Conservation (phyloP, 2,113 vertebrate genomes). For the Microcebus tavaratra region DNA sequence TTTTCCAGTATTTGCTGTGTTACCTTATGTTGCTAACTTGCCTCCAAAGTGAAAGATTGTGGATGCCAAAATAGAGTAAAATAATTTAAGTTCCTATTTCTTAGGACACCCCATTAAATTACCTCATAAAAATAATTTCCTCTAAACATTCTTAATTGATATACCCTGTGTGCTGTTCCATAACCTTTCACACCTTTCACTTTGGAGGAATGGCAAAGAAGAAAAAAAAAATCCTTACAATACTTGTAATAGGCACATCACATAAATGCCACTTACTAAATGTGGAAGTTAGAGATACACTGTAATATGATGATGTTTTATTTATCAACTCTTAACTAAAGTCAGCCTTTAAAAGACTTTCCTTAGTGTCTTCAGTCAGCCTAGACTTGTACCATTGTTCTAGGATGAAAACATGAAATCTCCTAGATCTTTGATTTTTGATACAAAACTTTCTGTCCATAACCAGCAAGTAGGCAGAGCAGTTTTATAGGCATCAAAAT, state of each 20-base stretch:
- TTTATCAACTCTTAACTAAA: constrained; percentile 37
- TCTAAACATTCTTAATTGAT: not conserved
- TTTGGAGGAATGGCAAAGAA: constrained; percentile 57
- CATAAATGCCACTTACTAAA: constrained; percentile 44
- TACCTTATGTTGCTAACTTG: constrained; percentile 26
- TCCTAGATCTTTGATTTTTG: constrained; percentile 7
- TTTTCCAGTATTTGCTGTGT: constrained; percentile 35
- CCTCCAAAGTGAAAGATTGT: constrained; percentile 46
- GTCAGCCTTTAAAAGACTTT: constrained; percentile 13
- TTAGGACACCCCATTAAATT: not conserved
- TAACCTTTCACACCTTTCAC: constrained; percentile 42
- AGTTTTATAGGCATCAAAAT: not conserved
- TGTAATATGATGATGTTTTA: constrained; percentile 7
- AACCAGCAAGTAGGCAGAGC: not conserved
- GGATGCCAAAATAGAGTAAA: constrained; percentile 2
- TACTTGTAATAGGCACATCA: constrained; percentile 41
- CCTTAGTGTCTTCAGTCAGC: not conserved
- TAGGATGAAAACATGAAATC: constrained; percentile 20
- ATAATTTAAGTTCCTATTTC: constrained; percentile 6
- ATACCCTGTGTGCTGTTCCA: not conserved
- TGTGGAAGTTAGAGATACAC: constrained; percentile 45
- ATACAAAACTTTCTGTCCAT: not conserved
- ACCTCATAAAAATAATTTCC: constrained; percentile 35
- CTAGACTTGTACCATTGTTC: constrained; percentile 37
- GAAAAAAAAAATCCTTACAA: not conserved